phyloP scores from a whole-genome alignment of 2,888 invertebrate genomes.

The Andricus quercusramuli region DNA sequence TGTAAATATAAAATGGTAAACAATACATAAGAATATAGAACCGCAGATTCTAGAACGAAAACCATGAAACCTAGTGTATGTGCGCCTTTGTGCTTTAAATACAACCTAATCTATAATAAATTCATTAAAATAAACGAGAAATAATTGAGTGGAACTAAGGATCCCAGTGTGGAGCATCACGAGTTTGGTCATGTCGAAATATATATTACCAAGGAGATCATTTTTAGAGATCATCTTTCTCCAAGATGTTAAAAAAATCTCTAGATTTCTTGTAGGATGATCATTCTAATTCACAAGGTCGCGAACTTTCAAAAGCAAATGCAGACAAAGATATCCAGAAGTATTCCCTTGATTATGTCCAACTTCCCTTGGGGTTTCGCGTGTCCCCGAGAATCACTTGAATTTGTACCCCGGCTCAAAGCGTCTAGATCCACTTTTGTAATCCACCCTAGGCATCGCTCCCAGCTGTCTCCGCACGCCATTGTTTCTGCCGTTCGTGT shows the following conservation, averaged over 20 bases:
- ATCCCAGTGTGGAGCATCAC: slow-evolving; percentile 36
- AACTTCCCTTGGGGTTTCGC: slow-evolving; percentile 70
- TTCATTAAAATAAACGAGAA: background rate
- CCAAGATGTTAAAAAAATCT: background rate
- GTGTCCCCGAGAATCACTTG: slow-evolving; percentile 65
- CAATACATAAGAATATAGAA: slow-evolving; percentile 11
- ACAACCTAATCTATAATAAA: slow-evolving; percentile 2
- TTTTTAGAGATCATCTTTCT: background rate
- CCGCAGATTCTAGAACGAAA: slow-evolving; percentile 1
- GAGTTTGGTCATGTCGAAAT: background rate
- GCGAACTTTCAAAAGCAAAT: slow-evolving; percentile 65
- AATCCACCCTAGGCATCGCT: slow-evolving; percentile 66
- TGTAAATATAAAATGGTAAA: slow-evolving; percentile 33
- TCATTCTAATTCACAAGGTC: background rate
- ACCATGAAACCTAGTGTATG: slow-evolving; percentile 11
- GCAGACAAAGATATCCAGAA: slow-evolving; percentile 72
- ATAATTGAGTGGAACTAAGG: background rate
- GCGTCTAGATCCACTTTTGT: slow-evolving; percentile 64
- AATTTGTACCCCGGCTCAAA: slow-evolving; percentile 66
- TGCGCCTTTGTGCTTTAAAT: slow-evolving; percentile 11
- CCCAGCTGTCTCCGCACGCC: slow-evolving; percentile 59
- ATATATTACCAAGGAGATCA: background rate
- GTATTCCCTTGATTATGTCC: slow-evolving; percentile 71
- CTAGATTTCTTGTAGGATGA: background rate
- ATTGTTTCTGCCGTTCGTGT: slow-evolving; percentile 42